phyloP scores from a whole-genome alignment of 1,140 invertebrate species.

The Cotesia glomerata region DNA sequence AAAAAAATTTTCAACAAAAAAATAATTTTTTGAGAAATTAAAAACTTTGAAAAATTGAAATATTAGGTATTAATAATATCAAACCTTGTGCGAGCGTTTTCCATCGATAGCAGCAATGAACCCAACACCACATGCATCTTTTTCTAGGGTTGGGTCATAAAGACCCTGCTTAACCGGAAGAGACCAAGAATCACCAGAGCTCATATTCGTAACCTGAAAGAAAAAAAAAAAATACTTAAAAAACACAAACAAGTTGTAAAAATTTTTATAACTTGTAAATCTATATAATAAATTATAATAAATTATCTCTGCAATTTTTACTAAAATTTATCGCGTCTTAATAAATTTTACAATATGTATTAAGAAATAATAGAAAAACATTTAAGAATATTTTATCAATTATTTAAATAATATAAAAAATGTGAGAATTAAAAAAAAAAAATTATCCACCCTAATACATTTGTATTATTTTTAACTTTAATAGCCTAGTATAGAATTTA shows the following conservation, averaged over 20 bases:
- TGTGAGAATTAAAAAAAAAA: no score
- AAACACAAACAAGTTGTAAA: no score
- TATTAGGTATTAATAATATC: background rate
- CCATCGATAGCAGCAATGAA: constrained; percentile 99
- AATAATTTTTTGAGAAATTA: no score
- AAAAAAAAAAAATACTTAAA: no score
- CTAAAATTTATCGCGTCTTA: background rate
- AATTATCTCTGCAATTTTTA: background rate
- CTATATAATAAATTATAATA: background rate
- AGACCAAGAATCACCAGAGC: constrained; percentile 55
- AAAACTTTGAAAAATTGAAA: constrained; percentile 16
- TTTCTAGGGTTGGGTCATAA: constrained; percentile 92
- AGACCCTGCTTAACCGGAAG: constrained; percentile 75
- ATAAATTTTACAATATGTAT: background rate
- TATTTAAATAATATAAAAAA: no score
- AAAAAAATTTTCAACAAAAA: constrained; percentile 37
- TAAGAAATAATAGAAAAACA: background rate
- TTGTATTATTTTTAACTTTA: background rate
- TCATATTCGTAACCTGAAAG: constrained; percentile 57
- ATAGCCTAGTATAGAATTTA: no score
- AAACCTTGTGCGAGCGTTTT: constrained; percentile 87
- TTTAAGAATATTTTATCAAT: no score
- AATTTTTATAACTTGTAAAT: background rate
- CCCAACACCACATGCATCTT: constrained; percentile 97
- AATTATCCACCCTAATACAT: background rate